Evolutionary conservation across 2,797 vertebrate genomes (phyloP).

Genomic region (Philypnodon macrostomus): DNA sequence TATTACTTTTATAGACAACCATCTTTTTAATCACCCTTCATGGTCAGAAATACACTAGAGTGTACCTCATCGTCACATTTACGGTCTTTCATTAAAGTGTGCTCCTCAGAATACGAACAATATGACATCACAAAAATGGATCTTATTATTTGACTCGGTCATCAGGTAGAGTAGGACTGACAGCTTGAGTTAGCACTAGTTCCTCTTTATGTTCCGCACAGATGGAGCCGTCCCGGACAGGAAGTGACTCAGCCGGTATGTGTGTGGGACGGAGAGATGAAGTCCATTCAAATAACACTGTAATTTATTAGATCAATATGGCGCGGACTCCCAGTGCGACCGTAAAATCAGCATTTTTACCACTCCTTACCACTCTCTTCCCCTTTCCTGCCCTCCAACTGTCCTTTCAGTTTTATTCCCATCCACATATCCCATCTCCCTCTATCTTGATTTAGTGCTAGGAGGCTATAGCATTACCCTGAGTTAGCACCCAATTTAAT

Average conservation of each 20-base stretch:
- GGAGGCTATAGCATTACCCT: slow-evolving; percentile 33
- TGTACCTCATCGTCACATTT: too few species aligned
- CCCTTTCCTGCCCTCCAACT: slow-evolving; percentile 5
- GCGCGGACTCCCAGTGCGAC: slow-evolving; percentile 12
- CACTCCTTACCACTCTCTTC: slow-evolving; percentile 5
- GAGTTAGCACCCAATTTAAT: slow-evolving; percentile 49
- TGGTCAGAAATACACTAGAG: too few species aligned
- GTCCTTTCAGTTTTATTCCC: slow-evolving; percentile 23
- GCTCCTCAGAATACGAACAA: neutral
- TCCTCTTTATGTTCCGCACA: neutral
- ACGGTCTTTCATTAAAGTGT: neutral
- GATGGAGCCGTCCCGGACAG: neutral
- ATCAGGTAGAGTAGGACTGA: slow-evolving; percentile 16
- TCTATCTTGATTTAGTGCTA: slow-evolving; percentile 29
- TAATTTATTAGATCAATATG: slow-evolving; percentile 15
- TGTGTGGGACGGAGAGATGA: neutral
- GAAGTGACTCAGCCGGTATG: neutral
- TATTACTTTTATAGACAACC: too few species aligned
- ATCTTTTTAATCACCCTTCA: too few species aligned
- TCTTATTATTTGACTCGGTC: slow-evolving; percentile 6
- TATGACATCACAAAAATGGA: slow-evolving; percentile 6
- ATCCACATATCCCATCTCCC: slow-evolving; percentile 3
- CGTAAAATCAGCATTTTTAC: slow-evolving; percentile 20
- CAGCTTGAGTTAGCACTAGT: slow-evolving; percentile 2
- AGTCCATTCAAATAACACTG: slow-evolving; percentile 14